phyloP scores from a whole-genome alignment of 2,888 invertebrate genomes.

The Entomobrya proxima region DNA sequence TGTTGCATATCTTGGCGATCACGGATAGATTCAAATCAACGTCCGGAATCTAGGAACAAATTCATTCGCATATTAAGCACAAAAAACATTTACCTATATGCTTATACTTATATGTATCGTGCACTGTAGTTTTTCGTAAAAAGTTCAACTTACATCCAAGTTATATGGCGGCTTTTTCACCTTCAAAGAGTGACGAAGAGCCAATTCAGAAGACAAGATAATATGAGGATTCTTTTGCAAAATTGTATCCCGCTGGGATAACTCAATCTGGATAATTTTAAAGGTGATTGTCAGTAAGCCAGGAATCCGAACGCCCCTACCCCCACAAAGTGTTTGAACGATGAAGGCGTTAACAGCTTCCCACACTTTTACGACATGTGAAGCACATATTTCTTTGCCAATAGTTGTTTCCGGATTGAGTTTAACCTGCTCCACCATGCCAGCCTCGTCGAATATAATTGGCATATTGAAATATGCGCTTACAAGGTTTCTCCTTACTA shows the following conservation, averaged over 20 bases:
- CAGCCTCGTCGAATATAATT: constrained; percentile 68
- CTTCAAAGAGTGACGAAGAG: constrained; percentile 67
- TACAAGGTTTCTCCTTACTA: no score
- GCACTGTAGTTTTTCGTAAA: no score
- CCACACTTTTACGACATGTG: constrained; percentile 72
- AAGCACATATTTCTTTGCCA: constrained; percentile 70
- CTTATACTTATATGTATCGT: no score
- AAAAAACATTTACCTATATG: no score
- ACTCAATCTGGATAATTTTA: constrained; percentile 66
- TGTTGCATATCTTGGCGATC: constrained; percentile 60
- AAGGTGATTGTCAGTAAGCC: constrained; percentile 68
- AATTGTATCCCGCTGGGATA: constrained; percentile 63
- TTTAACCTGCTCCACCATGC: constrained; percentile 71
- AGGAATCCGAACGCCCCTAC: constrained; percentile 70
- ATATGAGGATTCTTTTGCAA: constrained; percentile 71
- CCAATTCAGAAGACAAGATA: constrained; percentile 67
- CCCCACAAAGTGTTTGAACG: constrained; percentile 67
- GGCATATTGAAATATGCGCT: constrained; percentile 48
- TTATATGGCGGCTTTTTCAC: constrained; percentile 70
- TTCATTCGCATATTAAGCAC: neutral
- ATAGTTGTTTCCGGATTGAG: constrained; percentile 66
- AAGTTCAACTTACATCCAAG: constrained; percentile 67
- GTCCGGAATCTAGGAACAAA: constrained; percentile 67
- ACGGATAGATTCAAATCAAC: constrained; percentile 67
- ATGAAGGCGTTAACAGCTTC: constrained; percentile 67